Percentiles rank a stretch among this genome's conserved stretches.
phyloP scores from a whole-genome alignment of 2,888 invertebrate species.

The Theretra japonica region DNA sequence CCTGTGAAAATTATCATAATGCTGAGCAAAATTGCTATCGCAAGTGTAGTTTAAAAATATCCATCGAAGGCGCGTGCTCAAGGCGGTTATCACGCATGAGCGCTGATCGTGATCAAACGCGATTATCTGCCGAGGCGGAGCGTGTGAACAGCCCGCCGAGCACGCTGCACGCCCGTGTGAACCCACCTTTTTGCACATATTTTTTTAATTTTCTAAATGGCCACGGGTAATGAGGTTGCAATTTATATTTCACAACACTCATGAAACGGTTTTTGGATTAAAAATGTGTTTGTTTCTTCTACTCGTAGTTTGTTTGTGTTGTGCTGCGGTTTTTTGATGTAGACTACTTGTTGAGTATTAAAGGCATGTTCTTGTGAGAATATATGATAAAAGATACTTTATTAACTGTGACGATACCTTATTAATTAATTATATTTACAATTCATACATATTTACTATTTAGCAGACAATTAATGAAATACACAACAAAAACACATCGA shows the following conservation, averaged over 20 bases:
- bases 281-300: conserved; percentile 8
- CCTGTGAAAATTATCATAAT: conserved; percentile 6
- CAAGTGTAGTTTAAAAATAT: conserved; percentile 52
- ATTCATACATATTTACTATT: too few species aligned
- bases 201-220: conserved; percentile 29
- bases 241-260: not conserved
- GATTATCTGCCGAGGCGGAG: conserved; percentile 55
- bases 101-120: conserved; percentile 76
- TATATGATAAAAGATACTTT: too few species aligned
- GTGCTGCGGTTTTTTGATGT: not conserved
- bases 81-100: conserved; percentile 60
- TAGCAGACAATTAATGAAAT: not conserved
- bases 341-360: not conserved
- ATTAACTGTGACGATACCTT: too few species aligned
- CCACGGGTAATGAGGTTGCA: conserved; percentile 28
- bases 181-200: conserved; percentile 21
- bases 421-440: too few species aligned
- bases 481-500: too few species aligned
- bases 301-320: not conserved
- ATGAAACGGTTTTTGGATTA: conserved; percentile 8
- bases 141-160: conserved; percentile 54
- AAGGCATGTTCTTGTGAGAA: too few species aligned
- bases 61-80: conserved; percentile 50
- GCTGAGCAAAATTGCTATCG: conserved; percentile 1
- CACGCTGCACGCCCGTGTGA: conserved; percentile 23